Conservation (phyloP, 2,888 invertebrate genomes). For the Conistra vaccinii region DNA sequence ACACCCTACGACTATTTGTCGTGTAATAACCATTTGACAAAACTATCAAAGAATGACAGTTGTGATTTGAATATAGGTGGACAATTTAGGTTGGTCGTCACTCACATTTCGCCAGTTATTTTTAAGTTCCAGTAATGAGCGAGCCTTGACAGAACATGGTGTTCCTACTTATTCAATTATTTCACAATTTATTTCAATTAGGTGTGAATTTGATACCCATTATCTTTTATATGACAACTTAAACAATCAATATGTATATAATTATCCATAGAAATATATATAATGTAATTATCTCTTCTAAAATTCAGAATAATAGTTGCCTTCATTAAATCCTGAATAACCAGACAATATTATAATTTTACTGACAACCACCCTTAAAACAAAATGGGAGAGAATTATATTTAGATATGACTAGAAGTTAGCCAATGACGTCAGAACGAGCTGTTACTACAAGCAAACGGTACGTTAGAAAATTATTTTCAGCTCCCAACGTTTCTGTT, state of each 20-base stretch:
- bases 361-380: background rate
- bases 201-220: background rate
- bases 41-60: background rate
- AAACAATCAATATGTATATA: background rate
- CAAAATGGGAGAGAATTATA: constrained; percentile 1
- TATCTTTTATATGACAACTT: background rate
- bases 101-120: too few relatives aligned
- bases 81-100: background rate
- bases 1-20: background rate
- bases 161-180: background rate
- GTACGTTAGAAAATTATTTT: constrained; percentile 55
- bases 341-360: background rate
- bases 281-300: background rate
- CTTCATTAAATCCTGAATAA: background rate
- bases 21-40: background rate
- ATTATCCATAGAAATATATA: too few relatives aligned
- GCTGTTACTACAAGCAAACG: constrained; percentile 35
- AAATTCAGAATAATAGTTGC: background rate
- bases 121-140: too few relatives aligned
- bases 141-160: too few relatives aligned
- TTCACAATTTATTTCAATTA: background rate
- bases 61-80: background rate
- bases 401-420: constrained; percentile 16
- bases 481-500: constrained; percentile 24
- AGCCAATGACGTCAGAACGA: constrained; percentile 36